Base-by-base conservation (phyloP, 2,888 invertebrate species). In the Neoscelio sp. region DNA sequence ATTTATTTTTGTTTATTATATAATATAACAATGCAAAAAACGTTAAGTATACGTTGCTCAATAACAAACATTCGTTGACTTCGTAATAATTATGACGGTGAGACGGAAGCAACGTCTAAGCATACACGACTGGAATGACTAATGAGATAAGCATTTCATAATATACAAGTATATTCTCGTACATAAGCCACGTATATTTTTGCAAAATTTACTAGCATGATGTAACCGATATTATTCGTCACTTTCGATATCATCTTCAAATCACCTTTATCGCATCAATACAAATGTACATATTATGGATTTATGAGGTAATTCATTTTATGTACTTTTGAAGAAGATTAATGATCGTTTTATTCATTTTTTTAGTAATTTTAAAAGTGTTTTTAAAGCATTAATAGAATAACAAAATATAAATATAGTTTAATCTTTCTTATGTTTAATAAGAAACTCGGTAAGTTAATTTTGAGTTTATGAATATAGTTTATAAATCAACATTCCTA, bases 81-180 rank as follows among this genome's bases (percentile, higher is more conserved):
- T 17, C 7, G 48, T 12, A 42, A 42, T 70, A 65, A 71, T 77
- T 60, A 54, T 13, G 42, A 58, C 20, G 12, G 48, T 46, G 42
- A 71, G 38, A 71, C 71, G 76, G 62, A 75, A 75, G 50, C 28
- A 26, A 20, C 62, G 40, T 26, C 40, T 48, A 64, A 52, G 65
- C 68, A 46, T 77, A 28, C 60, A 76, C 40, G 65, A 74, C 38
- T 54, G 38, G 65, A 33, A 68, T 67, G 75, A 67, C 67, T 58
- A 76, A 71, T 48, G 65, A 52, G 65, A 67, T 80, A 76, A 60
- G 60, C 65, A 33, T 64, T 70, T 10, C 50, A 26, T 18, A 13
- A 33, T 26, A 42, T 23, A 35, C 60, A 40, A 12, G 26, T 35
- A 52, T 33, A 54, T n/a, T n/a, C n/a, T 48, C 17, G 13, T 30